phyloP scores from a whole-genome alignment of 1,140 invertebrate species.

The Ceratitis capitata region DNA sequence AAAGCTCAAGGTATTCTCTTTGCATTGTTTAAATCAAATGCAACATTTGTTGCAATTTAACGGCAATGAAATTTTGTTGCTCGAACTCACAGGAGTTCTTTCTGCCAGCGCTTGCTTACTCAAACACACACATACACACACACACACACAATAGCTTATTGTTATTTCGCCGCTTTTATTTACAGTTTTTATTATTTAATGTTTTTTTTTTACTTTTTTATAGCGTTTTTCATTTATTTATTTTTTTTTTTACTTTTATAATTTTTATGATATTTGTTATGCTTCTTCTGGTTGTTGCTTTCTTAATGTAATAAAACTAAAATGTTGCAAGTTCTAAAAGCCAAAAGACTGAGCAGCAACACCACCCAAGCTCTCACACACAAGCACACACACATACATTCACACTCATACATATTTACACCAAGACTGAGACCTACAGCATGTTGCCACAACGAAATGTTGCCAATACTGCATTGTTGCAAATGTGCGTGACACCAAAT shows the following conservation, averaged over 20 bases:
- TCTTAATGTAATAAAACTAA: slow-evolving; percentile 33
- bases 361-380: background rate
- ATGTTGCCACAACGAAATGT: slow-evolving; percentile 18
- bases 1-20: no score
- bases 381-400: no score
- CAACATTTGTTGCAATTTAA: slow-evolving; percentile 35
- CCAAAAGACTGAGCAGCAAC: no score
- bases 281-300: slow-evolving; percentile 2
- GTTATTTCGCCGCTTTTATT: no score
- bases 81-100: background rate
- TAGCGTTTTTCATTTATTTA: background rate
- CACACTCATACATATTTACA: no score
- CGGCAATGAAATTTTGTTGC: background rate
- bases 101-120: no score
- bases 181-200: background rate
- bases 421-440: no score
- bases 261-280: background rate
- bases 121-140: no score
- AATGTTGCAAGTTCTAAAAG: slow-evolving; percentile 28
- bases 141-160: no score
- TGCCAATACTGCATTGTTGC: slow-evolving; percentile 33
- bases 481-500: slow-evolving; percentile 12
- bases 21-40: slow-evolving; percentile 20
- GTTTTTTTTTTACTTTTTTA: background rate
- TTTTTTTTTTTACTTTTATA: slow-evolving; percentile 20